Evolutionary conservation across 1,140 invertebrate species (phyloP).

Genomic region (Diuraphis noxia): DNA sequence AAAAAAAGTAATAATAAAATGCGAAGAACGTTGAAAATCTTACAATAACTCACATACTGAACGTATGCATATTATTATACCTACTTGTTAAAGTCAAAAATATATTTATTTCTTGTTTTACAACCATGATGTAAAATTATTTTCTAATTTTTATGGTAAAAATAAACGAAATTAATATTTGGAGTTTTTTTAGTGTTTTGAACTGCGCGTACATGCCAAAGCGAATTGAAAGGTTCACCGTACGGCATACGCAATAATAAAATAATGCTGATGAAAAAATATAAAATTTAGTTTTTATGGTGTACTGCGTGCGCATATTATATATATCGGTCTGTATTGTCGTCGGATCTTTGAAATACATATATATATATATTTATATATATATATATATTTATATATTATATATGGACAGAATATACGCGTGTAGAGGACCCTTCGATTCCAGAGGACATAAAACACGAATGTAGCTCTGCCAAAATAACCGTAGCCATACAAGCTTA

Average conservation of each 20-base stretch:
- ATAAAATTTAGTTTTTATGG: slow-evolving; percentile 32
- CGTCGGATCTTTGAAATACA: slow-evolving; percentile 27
- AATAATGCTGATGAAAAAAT: slow-evolving; percentile 3
- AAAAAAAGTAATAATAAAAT: neutral
- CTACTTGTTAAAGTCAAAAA: neutral
- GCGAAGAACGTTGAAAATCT: neutral
- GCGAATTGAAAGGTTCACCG: slow-evolving; percentile 28
- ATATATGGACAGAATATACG: neutral
- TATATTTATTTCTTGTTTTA: slow-evolving; percentile 28
- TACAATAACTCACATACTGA: neutral
- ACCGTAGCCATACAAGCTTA: slow-evolving; percentile 44
- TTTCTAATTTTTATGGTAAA: slow-evolving; percentile 33
- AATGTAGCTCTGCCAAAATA: slow-evolving; percentile 46
- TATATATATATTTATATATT: neutral
- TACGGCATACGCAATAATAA: slow-evolving; percentile 31
- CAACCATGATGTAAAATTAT: slow-evolving; percentile 24
- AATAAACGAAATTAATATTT: slow-evolving; percentile 36
- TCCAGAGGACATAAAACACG: slow-evolving; percentile 43
- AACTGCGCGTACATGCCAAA: neutral
- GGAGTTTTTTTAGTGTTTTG: slow-evolving; percentile 10
- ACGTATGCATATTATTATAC: neutral
- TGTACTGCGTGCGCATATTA: neutral
- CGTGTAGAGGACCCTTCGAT: slow-evolving; percentile 44
- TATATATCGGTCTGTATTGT: slow-evolving; percentile 22
- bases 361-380: neutral